Percentiles rank a stretch among this genome's conserved stretches.
These are phyloP conservation scores for Pipa parva DNA, from an alignment of 2,113 vertebrate species.

Conservation along the genomic window DNA sequence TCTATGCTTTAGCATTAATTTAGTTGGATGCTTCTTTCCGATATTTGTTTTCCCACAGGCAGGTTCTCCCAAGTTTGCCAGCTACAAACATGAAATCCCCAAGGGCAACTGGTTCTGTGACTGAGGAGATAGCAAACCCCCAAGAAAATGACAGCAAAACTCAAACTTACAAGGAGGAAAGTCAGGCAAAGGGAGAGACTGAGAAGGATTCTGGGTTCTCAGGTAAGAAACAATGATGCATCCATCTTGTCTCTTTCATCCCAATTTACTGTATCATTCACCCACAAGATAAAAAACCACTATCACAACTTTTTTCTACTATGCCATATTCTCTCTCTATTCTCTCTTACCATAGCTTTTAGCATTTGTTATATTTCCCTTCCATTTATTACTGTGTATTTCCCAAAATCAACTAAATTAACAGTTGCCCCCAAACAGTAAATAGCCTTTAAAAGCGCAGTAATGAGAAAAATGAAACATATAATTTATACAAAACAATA, in stretches of 20 bases:
- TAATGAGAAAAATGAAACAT: too few species aligned
- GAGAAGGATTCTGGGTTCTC: constrained; percentile 30
- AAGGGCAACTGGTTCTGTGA: not conserved
- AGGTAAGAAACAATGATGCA: not conserved
- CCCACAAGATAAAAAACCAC: too few species aligned
- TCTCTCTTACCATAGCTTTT: too few species aligned
- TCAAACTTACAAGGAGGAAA: not conserved
- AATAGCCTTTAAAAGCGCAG: too few species aligned
- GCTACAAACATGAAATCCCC: constrained; percentile 15
- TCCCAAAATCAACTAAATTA: too few species aligned
- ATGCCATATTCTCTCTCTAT: not conserved
- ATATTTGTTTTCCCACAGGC: not conserved
- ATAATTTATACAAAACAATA: too few species aligned
- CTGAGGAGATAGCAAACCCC: not conserved
- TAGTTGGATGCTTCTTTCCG: not conserved
- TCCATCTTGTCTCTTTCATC: not conserved
- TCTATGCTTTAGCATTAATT: too few species aligned
- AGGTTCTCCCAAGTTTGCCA: not conserved
- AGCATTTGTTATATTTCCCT: too few species aligned
- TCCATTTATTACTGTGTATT: too few species aligned
- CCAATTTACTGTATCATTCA: too few species aligned
- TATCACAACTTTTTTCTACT: not conserved
- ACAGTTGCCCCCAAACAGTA: too few species aligned
- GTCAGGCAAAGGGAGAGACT: not conserved
- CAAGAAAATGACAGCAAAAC: not conserved